phyloP scores from a whole-genome alignment of 2,888 invertebrate species.

The Hirtodrosophila trivittata region DNA sequence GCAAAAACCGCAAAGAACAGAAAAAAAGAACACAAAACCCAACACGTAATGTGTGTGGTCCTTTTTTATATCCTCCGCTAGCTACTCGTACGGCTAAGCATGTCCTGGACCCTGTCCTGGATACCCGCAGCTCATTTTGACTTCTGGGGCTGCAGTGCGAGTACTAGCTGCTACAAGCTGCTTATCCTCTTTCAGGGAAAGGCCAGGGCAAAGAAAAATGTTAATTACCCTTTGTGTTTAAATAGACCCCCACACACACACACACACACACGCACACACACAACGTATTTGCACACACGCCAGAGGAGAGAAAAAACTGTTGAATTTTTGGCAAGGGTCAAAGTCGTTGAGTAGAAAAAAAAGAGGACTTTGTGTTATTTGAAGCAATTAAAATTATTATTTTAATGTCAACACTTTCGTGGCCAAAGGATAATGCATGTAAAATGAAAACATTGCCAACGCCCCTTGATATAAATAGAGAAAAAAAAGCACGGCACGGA shows the following conservation, averaged over 20 bases:
- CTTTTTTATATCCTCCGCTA: slow-evolving; percentile 21
- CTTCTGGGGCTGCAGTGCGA: slow-evolving; percentile 59
- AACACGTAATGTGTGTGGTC: slow-evolving; percentile 59
- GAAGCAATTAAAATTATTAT: slow-evolving; percentile 83
- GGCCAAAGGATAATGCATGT: slow-evolving; percentile 72
- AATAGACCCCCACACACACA: slow-evolving; percentile 64
- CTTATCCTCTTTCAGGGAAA: slow-evolving; percentile 68
- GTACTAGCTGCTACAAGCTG: too few species aligned
- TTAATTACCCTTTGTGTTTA: slow-evolving; percentile 80
- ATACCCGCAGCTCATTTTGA: slow-evolving; percentile 64
- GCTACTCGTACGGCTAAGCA: background rate
- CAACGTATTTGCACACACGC: slow-evolving; percentile 24
- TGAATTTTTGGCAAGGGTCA: slow-evolving; percentile 55
- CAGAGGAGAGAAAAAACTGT: slow-evolving; percentile 7
- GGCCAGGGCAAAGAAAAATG: slow-evolving; percentile 72
- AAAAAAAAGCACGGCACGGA: slow-evolving; percentile 8
- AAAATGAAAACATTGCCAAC: slow-evolving; percentile 68
- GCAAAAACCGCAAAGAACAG: slow-evolving; percentile 79
- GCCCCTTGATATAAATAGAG: slow-evolving; percentile 18
- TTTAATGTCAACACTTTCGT: slow-evolving; percentile 82
- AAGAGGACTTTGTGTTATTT: slow-evolving; percentile 71
- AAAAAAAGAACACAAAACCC: slow-evolving; percentile 28
- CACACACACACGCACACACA: slow-evolving; percentile 5
- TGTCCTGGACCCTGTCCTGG: slow-evolving; percentile 8
- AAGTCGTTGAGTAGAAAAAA: slow-evolving; percentile 38